Base-by-base conservation (phyloP, 2,113 vertebrate species). In the Scophthalmus maximus region DNA sequence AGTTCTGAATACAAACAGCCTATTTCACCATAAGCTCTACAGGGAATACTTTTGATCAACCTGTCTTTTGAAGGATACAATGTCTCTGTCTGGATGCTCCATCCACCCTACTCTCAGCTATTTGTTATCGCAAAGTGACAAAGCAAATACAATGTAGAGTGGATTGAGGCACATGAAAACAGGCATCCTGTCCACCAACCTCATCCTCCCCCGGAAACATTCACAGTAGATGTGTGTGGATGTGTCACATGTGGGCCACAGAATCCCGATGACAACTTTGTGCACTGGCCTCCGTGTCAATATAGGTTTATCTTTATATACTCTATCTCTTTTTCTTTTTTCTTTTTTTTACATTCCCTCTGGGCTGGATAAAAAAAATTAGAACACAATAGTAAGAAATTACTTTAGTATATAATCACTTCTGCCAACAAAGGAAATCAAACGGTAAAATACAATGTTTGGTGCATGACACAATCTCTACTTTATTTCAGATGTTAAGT, bases 201-300 rank as follows among this genome's bases (percentile, higher is more conserved):
- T 73, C 17, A 22, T 67, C 42, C 46, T 78, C 29, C 17, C 18
- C 27, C 62, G 18, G 34, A 63, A 57, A 65, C 15, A n/a, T 61
- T 61, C 34, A n/a, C n/a, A n/a, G n/a, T n/a, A 8, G 36, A 69
- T 29, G 2, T 47, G 68, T 64, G 38, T 10, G 52, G 15, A 42
- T 79, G 26, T 57, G 63, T 78, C 64, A 82, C 42, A 72, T 75
- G 70, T 51, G 67, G 62, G 73, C 40, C 56, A 58, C 56, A 50
- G 32, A 15, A 71, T 76, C 63, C 32, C 0, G 38, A 49, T 27
- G 63, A 49, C 65, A 42, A 80, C 59, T 22, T 46, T 32, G 3
- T 53, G 29, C 38, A 22, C 60, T 14, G 17, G 22, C 50, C 17
- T 79, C 38, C 22, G 30, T 14, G 12, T 27, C 2, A n/a, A n/a